Conservation (phyloP, 2,888 invertebrate genomes). For the Drosophila anomalipes region DNA sequence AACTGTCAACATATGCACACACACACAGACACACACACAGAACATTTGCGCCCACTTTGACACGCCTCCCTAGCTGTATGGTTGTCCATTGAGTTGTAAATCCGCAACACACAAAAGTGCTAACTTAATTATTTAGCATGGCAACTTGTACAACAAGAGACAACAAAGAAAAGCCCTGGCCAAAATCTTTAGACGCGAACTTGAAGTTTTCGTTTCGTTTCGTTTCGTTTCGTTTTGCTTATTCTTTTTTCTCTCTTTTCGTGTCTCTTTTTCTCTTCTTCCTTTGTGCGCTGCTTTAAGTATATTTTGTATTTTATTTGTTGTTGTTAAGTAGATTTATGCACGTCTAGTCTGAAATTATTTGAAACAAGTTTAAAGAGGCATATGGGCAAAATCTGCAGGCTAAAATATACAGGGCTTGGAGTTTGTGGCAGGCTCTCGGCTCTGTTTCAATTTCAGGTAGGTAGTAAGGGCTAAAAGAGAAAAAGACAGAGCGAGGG, state of each 20-base stretch:
- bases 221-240: constrained; percentile 14
- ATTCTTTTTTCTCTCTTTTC: neutral
- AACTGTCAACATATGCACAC: constrained; percentile 67
- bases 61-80: neutral
- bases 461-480: constrained; percentile 55
- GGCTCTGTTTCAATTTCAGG: constrained; percentile 22
- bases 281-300: constrained; percentile 39
- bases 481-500: neutral
- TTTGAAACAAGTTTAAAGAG: constrained; percentile 77
- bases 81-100: constrained; percentile 63
- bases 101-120: constrained; percentile 73
- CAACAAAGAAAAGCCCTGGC: constrained; percentile 73
- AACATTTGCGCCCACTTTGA: constrained; percentile 44
- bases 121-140: constrained; percentile 80
- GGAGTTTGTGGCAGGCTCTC: constrained; percentile 10
- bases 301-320: constrained; percentile 49
- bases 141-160: constrained; percentile 54
- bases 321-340: constrained; percentile 77
- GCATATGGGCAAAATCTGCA: constrained; percentile 64
- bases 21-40: constrained; percentile 6
- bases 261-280: neutral
- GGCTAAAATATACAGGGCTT: constrained; percentile 31
- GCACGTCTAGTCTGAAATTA: constrained; percentile 79
- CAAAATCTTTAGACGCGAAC: constrained; percentile 63
- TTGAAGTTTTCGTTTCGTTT: constrained; percentile 56